Percentiles rank a stretch among this genome's conserved stretches.
Evolutionary conservation across 2,888 invertebrate genomes (phyloP).

Genomic region (Melolontha melolontha): DNA sequence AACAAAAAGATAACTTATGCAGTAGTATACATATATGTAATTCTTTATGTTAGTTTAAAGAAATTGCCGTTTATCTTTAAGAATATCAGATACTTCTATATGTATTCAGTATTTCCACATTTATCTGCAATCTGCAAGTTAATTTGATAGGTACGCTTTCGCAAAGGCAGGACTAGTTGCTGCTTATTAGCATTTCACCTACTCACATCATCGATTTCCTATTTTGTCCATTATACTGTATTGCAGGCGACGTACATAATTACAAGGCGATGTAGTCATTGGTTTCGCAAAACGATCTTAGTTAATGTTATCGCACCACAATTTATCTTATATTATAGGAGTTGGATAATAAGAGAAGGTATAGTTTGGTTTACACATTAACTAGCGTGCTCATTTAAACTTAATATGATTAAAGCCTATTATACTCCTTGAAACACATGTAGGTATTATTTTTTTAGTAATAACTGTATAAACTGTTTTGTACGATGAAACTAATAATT

Average conservation of each 20-base stretch:
- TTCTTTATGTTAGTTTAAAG: too few relatives aligned
- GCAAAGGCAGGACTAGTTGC: constrained; percentile 22
- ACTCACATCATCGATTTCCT: constrained; percentile 31
- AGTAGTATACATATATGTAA: too few relatives aligned
- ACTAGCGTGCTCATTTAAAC: too few relatives aligned
- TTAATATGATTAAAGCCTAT: too few relatives aligned
- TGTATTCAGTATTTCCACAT: constrained; percentile 2
- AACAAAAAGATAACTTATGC: too few relatives aligned
- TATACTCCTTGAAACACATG: too few relatives aligned
- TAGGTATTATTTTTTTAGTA: too few relatives aligned
- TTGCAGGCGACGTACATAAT: constrained; percentile 32
- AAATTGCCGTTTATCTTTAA: too few relatives aligned
- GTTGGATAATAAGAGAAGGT: not conserved
- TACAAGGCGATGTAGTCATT: constrained; percentile 3
- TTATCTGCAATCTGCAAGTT: constrained; percentile 24
- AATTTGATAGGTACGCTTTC: constrained; percentile 27
- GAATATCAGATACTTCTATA: constrained; percentile 18
- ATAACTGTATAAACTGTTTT: too few relatives aligned
- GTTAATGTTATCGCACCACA: not conserved
- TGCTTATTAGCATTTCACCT: constrained; percentile 36
- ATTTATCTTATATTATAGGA: constrained; percentile 11
- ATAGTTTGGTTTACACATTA: too few relatives aligned
- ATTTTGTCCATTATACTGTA: constrained; percentile 22
- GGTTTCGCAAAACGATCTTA: constrained; percentile 20
- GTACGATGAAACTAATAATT: too few relatives aligned